Evolutionary conservation across 2,113 vertebrate species (phyloP).

Genomic region (Panurus biarmicus): DNA sequence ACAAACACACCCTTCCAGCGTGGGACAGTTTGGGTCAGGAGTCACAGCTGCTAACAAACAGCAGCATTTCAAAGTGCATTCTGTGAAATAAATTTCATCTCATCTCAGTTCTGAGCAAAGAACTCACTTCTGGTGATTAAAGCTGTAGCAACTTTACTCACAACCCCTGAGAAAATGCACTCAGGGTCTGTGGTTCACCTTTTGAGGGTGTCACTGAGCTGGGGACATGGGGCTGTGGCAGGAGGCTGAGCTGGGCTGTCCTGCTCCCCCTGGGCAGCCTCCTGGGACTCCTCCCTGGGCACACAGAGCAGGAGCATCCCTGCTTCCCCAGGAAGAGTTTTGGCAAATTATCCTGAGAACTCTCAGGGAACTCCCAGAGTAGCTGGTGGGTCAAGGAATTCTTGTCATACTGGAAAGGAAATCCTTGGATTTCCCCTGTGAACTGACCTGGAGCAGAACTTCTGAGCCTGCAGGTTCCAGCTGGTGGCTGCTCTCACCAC

Average conservation of each 20-base stretch:
- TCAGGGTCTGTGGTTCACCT: neutral
- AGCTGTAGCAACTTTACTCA: neutral
- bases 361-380: neutral
- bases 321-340: neutral
- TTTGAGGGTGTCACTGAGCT: neutral
- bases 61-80: too few relatives aligned
- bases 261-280: neutral
- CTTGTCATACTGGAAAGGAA: neutral
- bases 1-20: accelerated
- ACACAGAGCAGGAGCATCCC: neutral
- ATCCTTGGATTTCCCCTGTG: neutral
- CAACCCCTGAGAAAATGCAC: accelerated
- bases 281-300: neutral
- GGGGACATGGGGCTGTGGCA: accelerated
- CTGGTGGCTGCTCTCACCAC: neutral
- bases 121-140: neutral
- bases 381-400: neutral
- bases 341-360: accelerated
- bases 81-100: neutral
- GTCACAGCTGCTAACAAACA: neutral
- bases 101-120: neutral
- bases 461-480: neutral
- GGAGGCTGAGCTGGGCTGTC: neutral
- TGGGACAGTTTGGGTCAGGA: neutral
- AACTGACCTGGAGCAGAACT: neutral